A percentile compares a stretch with the other conserved stretches of the same genome.
Evolutionary conservation across 2,888 invertebrate species (phyloP).

Genomic region (Tortricodes alternella): DNA sequence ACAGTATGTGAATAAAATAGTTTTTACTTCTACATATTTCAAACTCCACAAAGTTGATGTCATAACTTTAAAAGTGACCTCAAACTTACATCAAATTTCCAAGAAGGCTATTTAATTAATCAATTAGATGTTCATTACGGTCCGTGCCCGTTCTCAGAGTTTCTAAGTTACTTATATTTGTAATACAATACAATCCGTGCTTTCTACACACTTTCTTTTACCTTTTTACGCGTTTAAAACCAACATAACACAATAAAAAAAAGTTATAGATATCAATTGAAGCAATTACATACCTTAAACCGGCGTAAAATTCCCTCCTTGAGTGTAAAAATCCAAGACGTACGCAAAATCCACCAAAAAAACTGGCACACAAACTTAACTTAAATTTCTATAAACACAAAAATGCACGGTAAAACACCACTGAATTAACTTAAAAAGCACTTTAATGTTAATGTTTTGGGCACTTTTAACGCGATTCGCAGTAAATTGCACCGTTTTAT

Average conservation of each 20-base stretch:
- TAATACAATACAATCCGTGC: not conserved
- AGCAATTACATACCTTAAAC: conserved; percentile 39
- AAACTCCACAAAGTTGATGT: not conserved
- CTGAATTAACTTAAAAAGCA: conserved; percentile 32
- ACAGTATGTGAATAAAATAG: too few relatives aligned
- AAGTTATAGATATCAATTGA: conserved; percentile 16
- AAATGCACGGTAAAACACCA: conserved; percentile 30
- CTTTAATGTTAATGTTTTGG: conserved; percentile 31
- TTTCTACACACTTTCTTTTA: not conserved
- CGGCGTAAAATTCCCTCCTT: conserved; percentile 39
- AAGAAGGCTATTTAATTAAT: conserved; percentile 20
- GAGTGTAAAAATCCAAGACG: conserved; percentile 29
- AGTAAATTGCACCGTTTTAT: conserved; percentile 45
- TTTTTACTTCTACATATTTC: too few relatives aligned
- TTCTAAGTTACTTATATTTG: not conserved
- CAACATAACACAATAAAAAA: not conserved
- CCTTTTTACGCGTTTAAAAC: not conserved
- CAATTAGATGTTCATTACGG: not conserved
- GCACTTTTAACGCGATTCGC: conserved; percentile 43
- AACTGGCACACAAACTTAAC: conserved; percentile 36
- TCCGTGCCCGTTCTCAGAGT: conserved; percentile 7
- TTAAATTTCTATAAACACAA: conserved; percentile 33
- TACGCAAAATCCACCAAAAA: conserved; percentile 27
- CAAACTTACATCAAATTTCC: not conserved
- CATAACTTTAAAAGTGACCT: not conserved